Evolutionary conservation across 1,140 invertebrate genomes (phyloP).

Genomic region (Orussus abietinus): DNA sequence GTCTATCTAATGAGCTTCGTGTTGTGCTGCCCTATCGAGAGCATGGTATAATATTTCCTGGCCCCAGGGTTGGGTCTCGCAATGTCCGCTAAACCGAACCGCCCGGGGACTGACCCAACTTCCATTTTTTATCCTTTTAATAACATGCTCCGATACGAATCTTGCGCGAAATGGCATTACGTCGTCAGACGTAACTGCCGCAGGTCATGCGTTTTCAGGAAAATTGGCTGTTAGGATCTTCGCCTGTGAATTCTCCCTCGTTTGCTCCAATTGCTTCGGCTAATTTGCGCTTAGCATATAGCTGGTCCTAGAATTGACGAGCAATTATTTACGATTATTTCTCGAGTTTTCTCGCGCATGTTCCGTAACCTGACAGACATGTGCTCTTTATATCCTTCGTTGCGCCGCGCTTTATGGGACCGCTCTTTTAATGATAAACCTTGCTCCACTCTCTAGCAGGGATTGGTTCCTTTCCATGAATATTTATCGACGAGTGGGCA

Average conservation of each 20-base stretch:
- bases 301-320: not conserved
- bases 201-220: not conserved
- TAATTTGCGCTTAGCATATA: not conserved
- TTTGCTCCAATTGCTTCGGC: no score
- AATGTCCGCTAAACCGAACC: not conserved
- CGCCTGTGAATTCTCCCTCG: no score
- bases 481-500: no score
- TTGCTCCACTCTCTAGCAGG: no score
- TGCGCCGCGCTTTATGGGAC: no score
- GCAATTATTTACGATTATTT: not conserved
- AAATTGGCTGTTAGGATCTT: not conserved
- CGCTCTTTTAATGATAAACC: no score
- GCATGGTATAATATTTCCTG: slow-evolving; percentile 1
- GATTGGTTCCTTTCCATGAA: no score
- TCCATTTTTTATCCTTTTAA: not conserved
- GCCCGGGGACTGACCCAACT: not conserved
- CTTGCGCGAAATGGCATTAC: not conserved
- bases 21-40: not conserved
- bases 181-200: not conserved
- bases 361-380: no score
- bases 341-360: not conserved
- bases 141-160: not conserved
- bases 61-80: not conserved
- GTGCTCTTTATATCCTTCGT: no score
- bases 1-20: not conserved